Base-by-base conservation (phyloP, 2,113 vertebrate species). In the Maccullochella peelii region DNA sequence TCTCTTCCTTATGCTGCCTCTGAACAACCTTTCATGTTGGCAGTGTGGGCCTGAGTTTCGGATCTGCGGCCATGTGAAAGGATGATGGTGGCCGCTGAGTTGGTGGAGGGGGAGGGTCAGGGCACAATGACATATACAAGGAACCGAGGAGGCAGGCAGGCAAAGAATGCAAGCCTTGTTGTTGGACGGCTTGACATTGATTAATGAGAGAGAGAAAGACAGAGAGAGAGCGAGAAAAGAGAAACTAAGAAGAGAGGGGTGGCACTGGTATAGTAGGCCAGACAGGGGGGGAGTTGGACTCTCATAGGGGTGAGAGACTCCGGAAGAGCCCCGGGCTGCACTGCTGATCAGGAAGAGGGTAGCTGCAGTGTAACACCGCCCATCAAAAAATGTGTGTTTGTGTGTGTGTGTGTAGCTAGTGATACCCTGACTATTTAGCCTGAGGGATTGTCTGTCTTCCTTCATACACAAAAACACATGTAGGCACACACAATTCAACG, bases 51-150 rank as follows among this genome's bases (percentile, higher is more conserved):
- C 83, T 95, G 94, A 92, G 94, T 95, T 90, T 95, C 94, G 93
- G 95, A 95, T 96, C 96, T 93, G 93, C 92, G 89, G 95, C 97
- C 97, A 97, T 98, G 96, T 97, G 97, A 97, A 97, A 96, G 94
- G 95, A 95, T 91, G 95, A 86, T 82, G 86, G 86, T 96, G 95
- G 97, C 95, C 94, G 95, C 95, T 96, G 96, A 95, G 96, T 95
- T 94, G 94, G 95, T 86, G 95, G 95, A 95, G 96, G 95, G 96
- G 96, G 95, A 91, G 94, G 95, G 94, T 95, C 95, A 92, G 94
- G 92, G 95, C 75, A 91, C 96, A 95, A 96, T 96, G 95, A 92
- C 92, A 93, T 90, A 91, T 89, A 85, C 62, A 86, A 87, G 82
- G 67, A 89, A 85, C 88, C 25, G 62, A 91, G 85, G 77, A 87